These are phyloP conservation scores for Pogona vitticeps DNA, from an alignment of 2,113 vertebrate species.

Conservation along the genomic window DNA sequence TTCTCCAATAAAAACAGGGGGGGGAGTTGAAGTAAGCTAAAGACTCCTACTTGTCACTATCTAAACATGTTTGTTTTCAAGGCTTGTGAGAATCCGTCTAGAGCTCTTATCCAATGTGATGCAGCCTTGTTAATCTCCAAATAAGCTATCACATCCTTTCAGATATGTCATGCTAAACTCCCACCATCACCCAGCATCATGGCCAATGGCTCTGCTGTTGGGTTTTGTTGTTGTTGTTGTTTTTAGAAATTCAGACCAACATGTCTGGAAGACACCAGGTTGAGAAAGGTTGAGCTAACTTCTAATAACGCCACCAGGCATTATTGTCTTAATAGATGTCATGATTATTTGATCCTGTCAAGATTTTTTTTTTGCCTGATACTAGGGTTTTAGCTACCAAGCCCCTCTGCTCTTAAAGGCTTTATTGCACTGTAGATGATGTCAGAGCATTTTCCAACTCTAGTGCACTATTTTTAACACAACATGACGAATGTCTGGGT, in stretches of 20 bases:
- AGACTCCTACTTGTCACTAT: not conserved
- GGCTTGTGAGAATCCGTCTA: not conserved
- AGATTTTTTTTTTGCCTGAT: not conserved
- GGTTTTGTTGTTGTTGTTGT: too few species aligned
- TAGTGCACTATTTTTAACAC: not conserved
- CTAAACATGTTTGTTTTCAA: not conserved
- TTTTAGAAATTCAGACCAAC: not conserved
- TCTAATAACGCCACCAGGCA: not conserved
- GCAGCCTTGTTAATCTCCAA: not conserved
- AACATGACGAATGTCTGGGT: not conserved
- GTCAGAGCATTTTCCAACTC: not conserved
- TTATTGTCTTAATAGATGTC: not conserved
- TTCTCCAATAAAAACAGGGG: too few species aligned
- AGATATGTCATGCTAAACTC: not conserved
- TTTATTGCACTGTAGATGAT: not conserved
- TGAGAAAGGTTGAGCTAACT: not conserved
- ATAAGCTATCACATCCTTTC: not conserved
- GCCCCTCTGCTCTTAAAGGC: not conserved
- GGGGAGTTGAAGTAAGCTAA: not conserved
- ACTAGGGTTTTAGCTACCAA: not conserved
- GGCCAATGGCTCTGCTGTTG: not conserved
- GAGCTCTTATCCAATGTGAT: not conserved
- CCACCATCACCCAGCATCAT: too few species aligned
- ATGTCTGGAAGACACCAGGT: not conserved
- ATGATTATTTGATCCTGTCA: not conserved